Percentiles rank a stretch among this genome's conserved stretches.
These are phyloP conservation scores for Petrophora chlorosata DNA, from an alignment of 2,888 invertebrate species.

Conservation along the genomic window DNA sequence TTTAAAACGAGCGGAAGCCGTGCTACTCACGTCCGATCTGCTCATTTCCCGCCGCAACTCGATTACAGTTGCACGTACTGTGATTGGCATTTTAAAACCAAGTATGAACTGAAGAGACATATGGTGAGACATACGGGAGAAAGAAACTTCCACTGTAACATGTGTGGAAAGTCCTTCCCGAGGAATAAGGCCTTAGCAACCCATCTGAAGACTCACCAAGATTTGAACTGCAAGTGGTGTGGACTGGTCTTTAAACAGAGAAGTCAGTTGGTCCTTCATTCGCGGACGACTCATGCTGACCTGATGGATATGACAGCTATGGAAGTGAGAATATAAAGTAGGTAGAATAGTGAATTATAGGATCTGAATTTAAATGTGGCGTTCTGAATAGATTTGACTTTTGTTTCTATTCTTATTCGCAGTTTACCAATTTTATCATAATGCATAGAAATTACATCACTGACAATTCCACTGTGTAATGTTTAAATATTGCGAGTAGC, in stretches of 20 bases:
- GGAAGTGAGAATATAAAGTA: constrained; percentile 28
- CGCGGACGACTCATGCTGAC: constrained; percentile 52
- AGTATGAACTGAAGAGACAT: constrained; percentile 70
- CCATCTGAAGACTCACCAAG: constrained; percentile 67
- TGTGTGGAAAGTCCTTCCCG: constrained; percentile 66
- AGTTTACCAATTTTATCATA: not conserved
- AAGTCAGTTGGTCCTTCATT: constrained; percentile 49
- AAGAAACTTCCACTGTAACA: constrained; percentile 60
- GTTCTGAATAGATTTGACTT: too few relatives aligned
- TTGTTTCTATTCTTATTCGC: too few relatives aligned
- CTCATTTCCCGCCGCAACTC: constrained; percentile 64
- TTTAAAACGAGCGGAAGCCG: constrained; percentile 73
- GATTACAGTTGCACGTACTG: constrained; percentile 62
- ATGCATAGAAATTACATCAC: too few relatives aligned
- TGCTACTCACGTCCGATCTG: constrained; percentile 60
- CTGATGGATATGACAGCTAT: constrained; percentile 43
- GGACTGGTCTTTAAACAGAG: constrained; percentile 55
- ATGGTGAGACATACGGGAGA: constrained; percentile 69
- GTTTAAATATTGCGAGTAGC: too few relatives aligned
- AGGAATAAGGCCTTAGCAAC: constrained; percentile 59
- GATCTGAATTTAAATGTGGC: too few relatives aligned
- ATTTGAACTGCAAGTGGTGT: constrained; percentile 60
- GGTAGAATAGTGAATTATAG: too few relatives aligned
- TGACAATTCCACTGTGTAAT: too few relatives aligned
- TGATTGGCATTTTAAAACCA: constrained; percentile 69